A percentile compares a stretch with the other conserved stretches of the same genome.
Evolutionary conservation across 2,888 invertebrate species (phyloP).

Genomic region (Spisula solida): DNA sequence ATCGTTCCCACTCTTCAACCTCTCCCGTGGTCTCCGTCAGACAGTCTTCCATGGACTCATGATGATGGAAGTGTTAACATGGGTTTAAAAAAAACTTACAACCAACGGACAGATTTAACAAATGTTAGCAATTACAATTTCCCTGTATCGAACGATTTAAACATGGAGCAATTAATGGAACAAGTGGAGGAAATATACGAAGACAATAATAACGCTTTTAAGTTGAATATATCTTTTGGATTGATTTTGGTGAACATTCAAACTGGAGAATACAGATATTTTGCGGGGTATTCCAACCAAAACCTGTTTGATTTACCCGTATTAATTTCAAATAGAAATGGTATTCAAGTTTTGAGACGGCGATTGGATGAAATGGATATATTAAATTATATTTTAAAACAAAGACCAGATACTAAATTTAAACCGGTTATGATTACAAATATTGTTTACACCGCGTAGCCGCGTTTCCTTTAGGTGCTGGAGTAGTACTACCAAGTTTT

Average conservation of each 20-base stretch:
- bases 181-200: slow-evolving; percentile 38
- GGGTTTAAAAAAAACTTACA: too few relatives aligned
- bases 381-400: not conserved
- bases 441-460: slow-evolving; percentile 31
- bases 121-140: too few relatives aligned
- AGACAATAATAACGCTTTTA: slow-evolving; percentile 35
- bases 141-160: too few relatives aligned
- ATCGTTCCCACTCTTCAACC: too few relatives aligned
- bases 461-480: slow-evolving; percentile 29
- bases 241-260: slow-evolving; percentile 49
- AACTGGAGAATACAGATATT: slow-evolving; percentile 44
- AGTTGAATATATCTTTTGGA: slow-evolving; percentile 46
- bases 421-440: slow-evolving; percentile 46
- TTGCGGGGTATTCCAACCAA: slow-evolving; percentile 39
- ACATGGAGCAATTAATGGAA: too few relatives aligned
- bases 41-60: too few relatives aligned
- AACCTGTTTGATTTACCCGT: slow-evolving; percentile 47
- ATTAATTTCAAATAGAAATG: slow-evolving; percentile 31
- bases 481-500: not conserved
- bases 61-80: too few relatives aligned
- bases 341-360: slow-evolving; percentile 26
- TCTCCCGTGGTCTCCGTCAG: too few relatives aligned
- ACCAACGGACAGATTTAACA: too few relatives aligned
- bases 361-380: slow-evolving; percentile 34
- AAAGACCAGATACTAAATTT: slow-evolving; percentile 54